Base-by-base conservation (phyloP, 2,888 invertebrate genomes). In the Siphlonurus alternatus region DNA sequence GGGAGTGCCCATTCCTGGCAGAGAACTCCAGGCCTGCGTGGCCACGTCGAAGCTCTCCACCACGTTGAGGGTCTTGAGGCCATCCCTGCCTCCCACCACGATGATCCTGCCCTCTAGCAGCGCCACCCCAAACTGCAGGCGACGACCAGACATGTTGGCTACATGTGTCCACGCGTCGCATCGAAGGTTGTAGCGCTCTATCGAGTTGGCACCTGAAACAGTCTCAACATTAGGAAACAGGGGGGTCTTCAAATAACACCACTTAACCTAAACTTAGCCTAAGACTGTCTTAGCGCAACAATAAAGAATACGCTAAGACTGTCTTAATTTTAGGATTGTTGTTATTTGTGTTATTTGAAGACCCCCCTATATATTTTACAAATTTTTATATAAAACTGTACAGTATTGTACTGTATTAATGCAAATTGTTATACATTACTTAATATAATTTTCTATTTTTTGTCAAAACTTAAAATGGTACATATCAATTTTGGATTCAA, bases 51-150 rank as follows among this genome's bases (percentile, higher is more conserved):
- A 87, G 73, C 89, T 90, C 77, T 95, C 95, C 70, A 91, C 93
- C 61, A 89, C 87, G 72, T 92, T 94, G n/a, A 96, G 78, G 1
- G 95, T 95, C 78, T 95, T 95, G 24, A 95, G 80, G 19, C 95
- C 95, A 76, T 95, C 94, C 65, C 95, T 80, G 18, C 95, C 95
- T 18, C 94, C 94, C 1, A 93, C 93, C 38, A 95, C 86, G 66
- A 89, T 83, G 22, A 95, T 79, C 74, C 90, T 91, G 68, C 87
- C 84, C 68, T 85, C 87, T 74, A 90, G 81, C 23, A 93, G 84
- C 24, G 93, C 94, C 3, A 93, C 92, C 0, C 94, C 95, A 74
- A 94, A 95, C 76, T 96, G 95, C 64, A 94, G 78, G 54, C 94
- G 79, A 65, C 91, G 80, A 0, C 87, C 86, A 66, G 84, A 87